Conservation (phyloP, 37 sponge, comb jelly and placozoan species). For the Mnemiopsis leidyi region DNA sequence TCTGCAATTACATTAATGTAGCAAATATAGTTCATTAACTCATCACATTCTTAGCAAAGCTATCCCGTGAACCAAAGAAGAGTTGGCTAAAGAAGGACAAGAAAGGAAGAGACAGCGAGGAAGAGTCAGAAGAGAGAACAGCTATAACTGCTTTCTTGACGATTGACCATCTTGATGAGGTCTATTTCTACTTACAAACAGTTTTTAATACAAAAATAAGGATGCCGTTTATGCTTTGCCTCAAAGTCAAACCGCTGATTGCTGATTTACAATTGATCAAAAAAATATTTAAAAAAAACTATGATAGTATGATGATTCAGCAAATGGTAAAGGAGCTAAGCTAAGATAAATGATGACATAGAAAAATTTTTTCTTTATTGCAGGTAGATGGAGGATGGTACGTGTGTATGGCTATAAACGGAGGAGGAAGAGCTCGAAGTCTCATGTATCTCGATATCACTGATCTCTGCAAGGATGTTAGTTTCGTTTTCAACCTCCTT, state of each 20-base stretch:
- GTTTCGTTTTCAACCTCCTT: not conserved
- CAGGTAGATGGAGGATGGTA: constrained; percentile 35
- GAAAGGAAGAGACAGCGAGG: not conserved
- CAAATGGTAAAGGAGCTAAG: too few relatives aligned
- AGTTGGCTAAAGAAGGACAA: not conserved
- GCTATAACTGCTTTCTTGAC: constrained; percentile 33
- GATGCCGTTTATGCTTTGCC: too few relatives aligned
- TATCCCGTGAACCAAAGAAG: constrained; percentile 2
- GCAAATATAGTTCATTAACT: too few relatives aligned
- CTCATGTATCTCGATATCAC: constrained; percentile 18
- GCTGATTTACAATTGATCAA: too few relatives aligned
- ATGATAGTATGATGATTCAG: too few relatives aligned
- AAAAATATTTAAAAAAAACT: too few relatives aligned
- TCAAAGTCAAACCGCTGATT: too few relatives aligned
- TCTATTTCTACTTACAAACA: too few relatives aligned
- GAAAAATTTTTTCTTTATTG: too few relatives aligned
- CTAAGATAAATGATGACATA: too few relatives aligned
- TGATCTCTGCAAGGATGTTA: not conserved
- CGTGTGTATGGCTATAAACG: constrained; percentile 22
- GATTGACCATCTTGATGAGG: not conserved
- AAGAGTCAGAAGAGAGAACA: not conserved
- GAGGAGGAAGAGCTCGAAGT: constrained; percentile 9
- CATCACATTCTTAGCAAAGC: not conserved
- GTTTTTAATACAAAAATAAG: too few relatives aligned
- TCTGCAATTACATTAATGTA: too few relatives aligned